These are phyloP conservation scores for Parotocinclus haroldoi DNA, from an alignment of 2,797 vertebrate genomes.

Conservation along the genomic window DNA sequence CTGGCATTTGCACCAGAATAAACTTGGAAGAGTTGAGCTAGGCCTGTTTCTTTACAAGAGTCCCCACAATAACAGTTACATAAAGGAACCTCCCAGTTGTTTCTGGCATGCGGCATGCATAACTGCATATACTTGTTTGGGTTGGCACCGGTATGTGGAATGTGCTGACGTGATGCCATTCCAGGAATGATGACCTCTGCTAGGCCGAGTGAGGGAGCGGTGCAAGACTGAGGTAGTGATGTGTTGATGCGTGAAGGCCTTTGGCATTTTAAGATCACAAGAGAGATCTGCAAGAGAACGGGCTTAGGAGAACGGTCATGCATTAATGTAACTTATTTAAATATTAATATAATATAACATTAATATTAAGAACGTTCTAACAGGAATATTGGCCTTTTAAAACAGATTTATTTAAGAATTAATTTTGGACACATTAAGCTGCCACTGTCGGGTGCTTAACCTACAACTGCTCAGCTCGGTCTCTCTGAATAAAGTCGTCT, in stretches of 20 bases:
- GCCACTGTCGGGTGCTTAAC: no score
- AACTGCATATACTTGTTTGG: conserved; percentile 12
- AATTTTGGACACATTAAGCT: no score
- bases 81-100: not conserved
- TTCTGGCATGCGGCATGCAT: not conserved
- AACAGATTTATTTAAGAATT: no score
- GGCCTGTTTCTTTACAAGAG: no score
- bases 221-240: not conserved
- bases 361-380: not conserved
- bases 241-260: not conserved
- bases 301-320: no score
- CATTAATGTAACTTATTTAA: not conserved
- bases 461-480: no score
- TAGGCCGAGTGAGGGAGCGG: not conserved
- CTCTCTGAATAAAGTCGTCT: no score
- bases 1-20: no score
- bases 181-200: conserved; percentile 24
- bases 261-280: no score
- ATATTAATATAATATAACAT: not conserved
- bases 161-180: conserved; percentile 19
- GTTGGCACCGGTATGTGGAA: conserved; percentile 23
- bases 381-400: no score
- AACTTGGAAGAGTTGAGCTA: no score
- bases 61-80: not conserved
- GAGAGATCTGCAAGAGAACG: no score